Percentiles rank a stretch among this genome's conserved stretches.
Conservation (phyloP, 2,888 invertebrate species). For the Syritta pipiens region DNA sequence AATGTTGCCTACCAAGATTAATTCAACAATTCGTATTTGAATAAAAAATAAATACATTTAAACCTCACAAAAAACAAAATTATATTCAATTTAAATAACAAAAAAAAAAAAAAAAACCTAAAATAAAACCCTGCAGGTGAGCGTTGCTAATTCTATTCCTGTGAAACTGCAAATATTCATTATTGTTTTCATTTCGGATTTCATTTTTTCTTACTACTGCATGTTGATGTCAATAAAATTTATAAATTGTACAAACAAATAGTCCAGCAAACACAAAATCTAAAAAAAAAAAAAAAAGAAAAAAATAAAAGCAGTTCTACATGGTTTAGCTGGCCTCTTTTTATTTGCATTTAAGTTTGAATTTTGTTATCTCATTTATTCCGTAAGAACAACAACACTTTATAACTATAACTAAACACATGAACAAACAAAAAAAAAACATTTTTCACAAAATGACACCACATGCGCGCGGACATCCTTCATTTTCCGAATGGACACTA, state of each 20-base stretch:
- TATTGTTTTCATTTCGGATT: constrained; percentile 19
- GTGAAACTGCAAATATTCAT: neutral
- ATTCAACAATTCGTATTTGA: constrained; percentile 45
- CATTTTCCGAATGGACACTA: constrained; percentile 64
- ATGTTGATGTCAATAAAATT: constrained; percentile 53
- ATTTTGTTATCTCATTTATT: constrained; percentile 38
- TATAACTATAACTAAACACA: constrained; percentile 29
- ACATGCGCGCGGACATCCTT: constrained; percentile 67
- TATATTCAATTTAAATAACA: constrained; percentile 18
- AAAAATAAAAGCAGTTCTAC: neutral
- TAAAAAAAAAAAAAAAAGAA: neutral
- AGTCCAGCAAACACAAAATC: neutral
- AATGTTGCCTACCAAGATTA: constrained; percentile 38
- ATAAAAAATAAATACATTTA: constrained; percentile 1
- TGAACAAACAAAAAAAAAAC: constrained; percentile 38
- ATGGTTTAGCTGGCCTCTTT: constrained; percentile 22
- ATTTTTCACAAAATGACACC: constrained; percentile 57
- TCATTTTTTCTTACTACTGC: too few relatives aligned
- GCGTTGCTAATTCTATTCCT: constrained; percentile 29
- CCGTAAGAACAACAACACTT: constrained; percentile 46
- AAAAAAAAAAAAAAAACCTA: constrained; percentile 33
- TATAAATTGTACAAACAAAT: constrained; percentile 30
- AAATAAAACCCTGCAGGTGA: constrained; percentile 62
- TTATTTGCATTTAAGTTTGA: constrained; percentile 38
- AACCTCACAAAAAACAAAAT: constrained; percentile 16